A percentile compares a stretch with the other conserved stretches of the same genome.
phyloP scores from a whole-genome alignment of 2,113 vertebrate genomes.

The Sialia sialis region DNA sequence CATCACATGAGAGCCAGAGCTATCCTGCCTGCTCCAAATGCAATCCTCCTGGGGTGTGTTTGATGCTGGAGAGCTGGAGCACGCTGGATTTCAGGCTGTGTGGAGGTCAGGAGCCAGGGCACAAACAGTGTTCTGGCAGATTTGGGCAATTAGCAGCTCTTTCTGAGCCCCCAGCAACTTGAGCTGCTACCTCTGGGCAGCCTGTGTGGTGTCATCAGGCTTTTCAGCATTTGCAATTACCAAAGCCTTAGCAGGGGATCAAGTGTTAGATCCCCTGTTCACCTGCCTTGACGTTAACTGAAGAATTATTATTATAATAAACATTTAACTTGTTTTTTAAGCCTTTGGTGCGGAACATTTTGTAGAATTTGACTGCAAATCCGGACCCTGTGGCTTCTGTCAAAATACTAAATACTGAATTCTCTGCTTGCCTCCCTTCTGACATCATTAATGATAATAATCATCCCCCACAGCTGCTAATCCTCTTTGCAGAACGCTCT shows the following conservation, averaged over 20 bases:
- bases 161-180: background rate
- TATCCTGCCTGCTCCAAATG: fast-evolving
- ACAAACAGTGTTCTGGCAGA: background rate
- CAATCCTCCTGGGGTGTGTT: background rate
- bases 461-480: slow-evolving; percentile 25
- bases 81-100: background rate
- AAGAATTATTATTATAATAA: slow-evolving; percentile 2
- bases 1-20: background rate
- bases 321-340: background rate
- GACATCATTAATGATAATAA: slow-evolving; percentile 33
- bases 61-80: background rate
- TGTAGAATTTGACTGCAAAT: slow-evolving; percentile 10
- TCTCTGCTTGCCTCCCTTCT: background rate
- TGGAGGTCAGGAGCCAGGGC: background rate
- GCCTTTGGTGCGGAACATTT: background rate
- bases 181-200: background rate
- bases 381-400: slow-evolving; percentile 22
- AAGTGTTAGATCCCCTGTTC: background rate
- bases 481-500: slow-evolving; percentile 14
- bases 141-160: background rate
- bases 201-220: background rate
- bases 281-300: background rate
- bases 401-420: background rate
- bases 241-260: background rate
- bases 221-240: background rate